phyloP scores from a whole-genome alignment of 2,888 invertebrate species.

The Prosopocoilus inquinatus region DNA sequence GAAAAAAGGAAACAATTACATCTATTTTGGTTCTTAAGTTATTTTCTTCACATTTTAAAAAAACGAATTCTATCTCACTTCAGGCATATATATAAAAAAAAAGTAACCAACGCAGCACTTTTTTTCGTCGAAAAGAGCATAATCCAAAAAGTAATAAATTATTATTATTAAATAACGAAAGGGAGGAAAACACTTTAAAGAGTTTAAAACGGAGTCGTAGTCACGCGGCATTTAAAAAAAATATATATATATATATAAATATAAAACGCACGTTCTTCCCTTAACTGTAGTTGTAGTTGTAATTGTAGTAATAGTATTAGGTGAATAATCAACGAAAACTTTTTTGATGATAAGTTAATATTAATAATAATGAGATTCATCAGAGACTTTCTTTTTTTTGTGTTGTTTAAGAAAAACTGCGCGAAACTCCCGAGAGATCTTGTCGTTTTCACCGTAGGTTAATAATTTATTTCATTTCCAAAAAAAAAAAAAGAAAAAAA shows the following conservation, averaged over 20 bases:
- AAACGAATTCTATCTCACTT: conserved; percentile 42
- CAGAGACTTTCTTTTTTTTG: too few relatives aligned
- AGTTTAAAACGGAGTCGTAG: conserved; percentile 23
- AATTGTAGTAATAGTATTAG: too few relatives aligned
- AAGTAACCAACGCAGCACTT: conserved; percentile 5
- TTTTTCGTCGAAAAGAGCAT: conserved; percentile 13
- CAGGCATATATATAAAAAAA: conserved; percentile 15
- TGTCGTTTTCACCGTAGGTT: conserved; percentile 10
- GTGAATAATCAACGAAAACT: conserved; percentile 23
- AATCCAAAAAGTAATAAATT: conserved; percentile 22
- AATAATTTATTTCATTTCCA: too few relatives aligned
- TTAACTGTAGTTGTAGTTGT: too few relatives aligned
- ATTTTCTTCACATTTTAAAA: conserved; percentile 32
- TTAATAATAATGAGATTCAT: conserved; percentile 14
- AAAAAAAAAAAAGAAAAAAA: too few relatives aligned
- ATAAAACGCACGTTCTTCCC: conserved; percentile 18
- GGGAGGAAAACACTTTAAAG: conserved; percentile 21
- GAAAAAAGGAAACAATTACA: conserved; percentile 38
- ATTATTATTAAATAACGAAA: conserved; percentile 12
- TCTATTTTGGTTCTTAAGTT: conserved; percentile 41
- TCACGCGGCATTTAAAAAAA: conserved; percentile 23
- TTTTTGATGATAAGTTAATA: conserved; percentile 15
- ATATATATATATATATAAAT: conserved; percentile 21
- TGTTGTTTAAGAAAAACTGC: too few relatives aligned
- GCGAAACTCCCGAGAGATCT: conserved; percentile 15